Evolutionary conservation across 2,888 invertebrate species (phyloP).

Genomic region (Tetramorium bicarinatum): DNA sequence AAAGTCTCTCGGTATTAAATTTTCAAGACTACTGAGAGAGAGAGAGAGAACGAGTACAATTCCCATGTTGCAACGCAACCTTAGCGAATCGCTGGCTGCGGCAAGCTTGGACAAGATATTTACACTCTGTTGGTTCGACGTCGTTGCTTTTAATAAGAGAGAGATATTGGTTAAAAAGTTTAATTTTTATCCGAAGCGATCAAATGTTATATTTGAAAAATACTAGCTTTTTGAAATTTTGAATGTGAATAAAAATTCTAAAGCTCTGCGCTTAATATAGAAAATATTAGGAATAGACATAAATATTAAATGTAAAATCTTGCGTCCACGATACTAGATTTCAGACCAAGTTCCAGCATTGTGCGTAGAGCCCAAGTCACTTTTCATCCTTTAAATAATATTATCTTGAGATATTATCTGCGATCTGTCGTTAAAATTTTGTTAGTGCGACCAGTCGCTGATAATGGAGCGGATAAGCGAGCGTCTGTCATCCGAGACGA

Average conservation of each 20-base stretch:
- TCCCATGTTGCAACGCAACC: background rate
- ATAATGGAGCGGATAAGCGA: slow-evolving; percentile 38
- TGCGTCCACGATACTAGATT: too few relatives aligned
- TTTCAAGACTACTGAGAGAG: background rate
- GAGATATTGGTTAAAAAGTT: background rate
- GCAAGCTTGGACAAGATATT: background rate
- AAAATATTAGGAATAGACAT: too few relatives aligned
- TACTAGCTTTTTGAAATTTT: background rate
- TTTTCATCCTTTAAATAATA: background rate
- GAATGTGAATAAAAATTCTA: background rate
- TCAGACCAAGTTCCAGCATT: too few relatives aligned
- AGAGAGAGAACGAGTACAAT: background rate
- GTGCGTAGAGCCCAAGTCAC: background rate
- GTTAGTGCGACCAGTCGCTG: background rate
- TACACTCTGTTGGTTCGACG: background rate
- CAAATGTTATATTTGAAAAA: background rate
- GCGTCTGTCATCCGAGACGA: slow-evolving; percentile 35
- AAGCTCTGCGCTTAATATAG: too few relatives aligned
- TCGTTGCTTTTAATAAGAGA: background rate
- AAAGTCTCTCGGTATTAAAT: slow-evolving; percentile 16
- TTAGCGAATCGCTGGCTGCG: background rate
- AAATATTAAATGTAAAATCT: too few relatives aligned
- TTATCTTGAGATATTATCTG: slow-evolving; percentile 34
- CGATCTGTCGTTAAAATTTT: slow-evolving; percentile 19
- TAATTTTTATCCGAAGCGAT: background rate